Evolutionary conservation across 2,888 invertebrate species (phyloP).

Genomic region (Carterocephalus palaemon): DNA sequence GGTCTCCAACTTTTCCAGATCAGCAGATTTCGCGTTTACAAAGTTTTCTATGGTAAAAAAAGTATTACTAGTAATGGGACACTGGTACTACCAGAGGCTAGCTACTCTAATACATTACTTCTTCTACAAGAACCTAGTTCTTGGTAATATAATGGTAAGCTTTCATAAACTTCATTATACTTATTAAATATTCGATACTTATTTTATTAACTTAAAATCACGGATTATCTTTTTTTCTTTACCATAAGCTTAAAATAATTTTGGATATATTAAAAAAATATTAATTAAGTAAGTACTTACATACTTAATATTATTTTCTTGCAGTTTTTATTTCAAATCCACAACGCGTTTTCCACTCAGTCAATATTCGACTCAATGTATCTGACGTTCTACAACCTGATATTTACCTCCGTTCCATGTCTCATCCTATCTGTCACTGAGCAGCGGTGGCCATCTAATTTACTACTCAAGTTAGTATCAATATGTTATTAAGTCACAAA

Average conservation of each 20-base stretch:
- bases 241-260: too few relatives aligned
- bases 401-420: slow-evolving; percentile 87
- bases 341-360: slow-evolving; percentile 78
- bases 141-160: slow-evolving; percentile 81
- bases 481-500: neutral
- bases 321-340: slow-evolving; percentile 78
- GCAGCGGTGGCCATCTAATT: slow-evolving; percentile 80
- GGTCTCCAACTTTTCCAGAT: slow-evolving; percentile 69
- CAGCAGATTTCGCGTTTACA: slow-evolving; percentile 92
- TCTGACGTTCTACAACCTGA: slow-evolving; percentile 86
- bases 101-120: slow-evolving; percentile 88
- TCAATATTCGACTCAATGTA: slow-evolving; percentile 87
- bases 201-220: neutral
- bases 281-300: too few relatives aligned
- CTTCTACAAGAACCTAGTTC: slow-evolving; percentile 91
- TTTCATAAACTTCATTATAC: slow-evolving; percentile 8
- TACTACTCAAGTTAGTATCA: slow-evolving; percentile 67
- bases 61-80: slow-evolving; percentile 88
- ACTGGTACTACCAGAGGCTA: slow-evolving; percentile 88
- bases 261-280: too few relatives aligned
- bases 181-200: too few relatives aligned
- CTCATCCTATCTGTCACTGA: slow-evolving; percentile 86
- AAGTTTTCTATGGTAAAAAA: slow-evolving; percentile 88
- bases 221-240: neutral
- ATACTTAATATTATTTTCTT: slow-evolving; percentile 19